phyloP scores from a whole-genome alignment of 2,113 vertebrate species.

The Myotis yumanensis region DNA sequence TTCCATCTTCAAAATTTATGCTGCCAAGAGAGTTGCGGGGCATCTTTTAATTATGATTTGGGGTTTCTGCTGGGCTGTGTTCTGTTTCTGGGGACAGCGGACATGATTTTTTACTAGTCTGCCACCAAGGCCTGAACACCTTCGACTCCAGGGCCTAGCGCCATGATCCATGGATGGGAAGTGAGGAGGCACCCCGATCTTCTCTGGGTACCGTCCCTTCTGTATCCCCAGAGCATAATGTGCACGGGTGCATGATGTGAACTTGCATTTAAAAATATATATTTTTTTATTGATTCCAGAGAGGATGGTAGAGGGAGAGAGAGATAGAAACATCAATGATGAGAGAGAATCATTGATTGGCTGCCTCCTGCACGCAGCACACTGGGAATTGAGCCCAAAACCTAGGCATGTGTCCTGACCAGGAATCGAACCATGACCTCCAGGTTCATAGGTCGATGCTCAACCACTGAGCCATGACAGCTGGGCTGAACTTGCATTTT shows the following conservation, averaged over 20 bases:
- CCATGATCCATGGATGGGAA: not conserved
- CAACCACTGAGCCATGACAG: no score
- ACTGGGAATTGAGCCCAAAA: no score
- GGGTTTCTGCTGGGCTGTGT: conserved; percentile 69
- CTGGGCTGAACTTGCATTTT: not conserved
- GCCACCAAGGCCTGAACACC: conserved; percentile 48
- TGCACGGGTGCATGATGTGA: not conserved
- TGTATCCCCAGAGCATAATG: not conserved
- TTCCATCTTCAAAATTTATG: conserved; percentile 99
- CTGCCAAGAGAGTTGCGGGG: conserved; percentile 97
- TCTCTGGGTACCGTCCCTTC: not conserved
- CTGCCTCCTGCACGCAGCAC: no score
- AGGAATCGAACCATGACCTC: no score
- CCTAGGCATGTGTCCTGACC: no score
- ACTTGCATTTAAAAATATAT: not conserved
- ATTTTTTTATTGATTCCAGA: no score
- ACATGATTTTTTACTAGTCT: conserved; percentile 77
- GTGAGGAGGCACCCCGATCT: not conserved
- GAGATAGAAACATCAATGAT: no score
- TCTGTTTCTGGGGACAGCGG: conserved; percentile 73
- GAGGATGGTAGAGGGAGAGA: no score
- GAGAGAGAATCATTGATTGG: no score
- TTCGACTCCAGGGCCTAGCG: not conserved
- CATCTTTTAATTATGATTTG: conserved; percentile 98
- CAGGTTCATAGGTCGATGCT: no score